Evolutionary conservation across 2,797 vertebrate genomes (phyloP), one percentile per base, ranked within the genome.

Genomic region (Urophycis tenuis): DNA sequence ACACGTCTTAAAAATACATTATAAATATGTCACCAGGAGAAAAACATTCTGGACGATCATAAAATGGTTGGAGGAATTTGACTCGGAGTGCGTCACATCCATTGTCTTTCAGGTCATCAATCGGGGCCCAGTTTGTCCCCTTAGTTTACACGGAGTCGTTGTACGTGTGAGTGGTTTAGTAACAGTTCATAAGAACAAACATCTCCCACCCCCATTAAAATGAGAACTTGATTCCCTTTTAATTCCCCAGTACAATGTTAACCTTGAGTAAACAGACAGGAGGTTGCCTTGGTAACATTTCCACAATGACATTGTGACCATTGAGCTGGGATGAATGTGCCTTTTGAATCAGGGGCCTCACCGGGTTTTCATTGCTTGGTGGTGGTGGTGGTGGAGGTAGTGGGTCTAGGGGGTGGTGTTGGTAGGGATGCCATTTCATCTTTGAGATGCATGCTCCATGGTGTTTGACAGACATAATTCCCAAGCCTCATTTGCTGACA

Each of bases 261-360:
- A 31, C 32, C 69, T 41, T 74, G 75, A 45, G 74, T 32, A 22
- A 75, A 73, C 32, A 71, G 69, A 33, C 69, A 71, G 69, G 31
- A 19, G 15, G 69, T 71, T 71, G 32, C 69, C 69, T 32, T 15
- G 69, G 69, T 71, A 2, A 71, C 32, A 33, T 32, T 17, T 31
- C 69, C 69, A 71, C 32, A 33, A 31, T 71, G 69, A 71, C 32
- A 71, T 33, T 71, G 49, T 33, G 79, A 71, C 67, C 33, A 39
- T 30, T 74, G 30, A 34, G 70, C 17, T 9, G 30, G 70, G 70
- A 22, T 32, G 33, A 49, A 17, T 45, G 41, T 53, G 6, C 15
- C 73, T 30, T 53, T 67, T 67, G n/a, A 67, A 30, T 67, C 60
- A 67, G 60, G 60, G 60, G 60, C 60, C 60, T 12, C 60, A 67